Evolutionary conservation across 2,888 invertebrate genomes (phyloP).

Genomic region (Leucozona laternaria): DNA sequence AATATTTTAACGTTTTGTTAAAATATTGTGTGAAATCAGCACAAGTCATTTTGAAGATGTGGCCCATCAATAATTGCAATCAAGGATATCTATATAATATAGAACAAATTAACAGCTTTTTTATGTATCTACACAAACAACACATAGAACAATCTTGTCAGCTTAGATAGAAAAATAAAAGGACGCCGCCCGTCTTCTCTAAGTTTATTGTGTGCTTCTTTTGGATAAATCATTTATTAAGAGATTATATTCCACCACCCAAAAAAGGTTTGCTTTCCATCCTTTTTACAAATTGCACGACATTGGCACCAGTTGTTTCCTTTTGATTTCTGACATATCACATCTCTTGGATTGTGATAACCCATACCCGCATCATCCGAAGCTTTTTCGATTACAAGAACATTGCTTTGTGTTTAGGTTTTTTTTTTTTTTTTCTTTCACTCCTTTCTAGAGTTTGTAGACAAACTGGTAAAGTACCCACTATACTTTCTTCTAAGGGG

Average conservation of each 20-base stretch:
- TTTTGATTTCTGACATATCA: constrained; percentile 74
- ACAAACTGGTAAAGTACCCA: constrained; percentile 27
- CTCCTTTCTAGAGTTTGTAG: constrained; percentile 20
- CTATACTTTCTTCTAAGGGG: constrained; percentile 17
- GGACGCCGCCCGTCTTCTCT: constrained; percentile 40
- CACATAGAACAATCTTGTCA: constrained; percentile 40
- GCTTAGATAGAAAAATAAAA: constrained; percentile 5
- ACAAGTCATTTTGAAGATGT: too few species aligned
- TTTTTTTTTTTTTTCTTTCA: constrained; percentile 16
- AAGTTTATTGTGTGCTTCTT: constrained; percentile 62
- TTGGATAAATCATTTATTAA: constrained; percentile 74
- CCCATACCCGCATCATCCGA: not conserved
- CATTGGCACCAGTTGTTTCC: constrained; percentile 73
- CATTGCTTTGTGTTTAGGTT: not conserved
- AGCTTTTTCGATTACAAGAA: constrained; percentile 52
- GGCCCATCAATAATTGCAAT: too few species aligned
- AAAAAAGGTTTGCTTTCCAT: not conserved
- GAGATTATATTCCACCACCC: constrained; percentile 55
- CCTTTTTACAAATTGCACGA: constrained; percentile 45
- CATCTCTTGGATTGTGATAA: constrained; percentile 59
- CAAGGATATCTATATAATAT: too few species aligned
- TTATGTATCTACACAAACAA: too few species aligned
- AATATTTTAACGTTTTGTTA: too few species aligned
- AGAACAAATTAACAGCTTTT: too few species aligned
- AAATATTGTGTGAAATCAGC: too few species aligned